Evolutionary conservation across 2,888 invertebrate genomes (phyloP).

Genomic region (Bombylius major): DNA sequence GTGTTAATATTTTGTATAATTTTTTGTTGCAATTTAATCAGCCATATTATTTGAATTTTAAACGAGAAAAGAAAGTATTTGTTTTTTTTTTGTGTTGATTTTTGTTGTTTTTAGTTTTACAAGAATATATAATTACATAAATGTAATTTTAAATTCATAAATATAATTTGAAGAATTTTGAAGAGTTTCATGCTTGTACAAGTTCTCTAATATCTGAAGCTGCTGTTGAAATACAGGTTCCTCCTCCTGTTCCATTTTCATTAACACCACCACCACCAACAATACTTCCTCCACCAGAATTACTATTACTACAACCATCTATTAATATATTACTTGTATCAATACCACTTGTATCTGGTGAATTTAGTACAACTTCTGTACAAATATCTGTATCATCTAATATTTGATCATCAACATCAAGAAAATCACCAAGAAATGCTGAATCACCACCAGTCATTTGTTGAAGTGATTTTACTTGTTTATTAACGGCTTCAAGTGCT

Average conservation of each 20-base stretch:
- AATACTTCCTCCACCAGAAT: not conserved
- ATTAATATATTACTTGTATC: constrained; percentile 24
- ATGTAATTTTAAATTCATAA: no score
- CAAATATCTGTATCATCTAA: constrained; percentile 28
- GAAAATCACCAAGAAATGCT: constrained; percentile 31
- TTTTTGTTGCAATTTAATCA: no score
- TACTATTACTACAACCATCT: not conserved
- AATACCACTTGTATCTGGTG: constrained; percentile 29
- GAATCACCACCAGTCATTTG: constrained; percentile 43
- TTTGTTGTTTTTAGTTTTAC: no score
- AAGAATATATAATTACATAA: no score
- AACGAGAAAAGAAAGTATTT: no score
- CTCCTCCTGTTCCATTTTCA: no score
- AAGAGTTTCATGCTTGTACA: not conserved
- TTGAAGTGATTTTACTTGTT: constrained; percentile 56
- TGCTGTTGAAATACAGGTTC: not conserved
- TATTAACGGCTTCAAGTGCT: constrained; percentile 66
- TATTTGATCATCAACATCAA: constrained; percentile 33
- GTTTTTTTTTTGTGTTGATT: no score
- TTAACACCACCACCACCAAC: not conserved
- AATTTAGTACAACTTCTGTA: constrained; percentile 25
- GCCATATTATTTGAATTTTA: no score
- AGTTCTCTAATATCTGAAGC: not conserved
- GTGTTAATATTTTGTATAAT: no score
- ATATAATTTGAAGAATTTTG: no score